Evolutionary conservation across 2,113 vertebrate species (phyloP).

Genomic region (Pelecanoides urinatrix): DNA sequence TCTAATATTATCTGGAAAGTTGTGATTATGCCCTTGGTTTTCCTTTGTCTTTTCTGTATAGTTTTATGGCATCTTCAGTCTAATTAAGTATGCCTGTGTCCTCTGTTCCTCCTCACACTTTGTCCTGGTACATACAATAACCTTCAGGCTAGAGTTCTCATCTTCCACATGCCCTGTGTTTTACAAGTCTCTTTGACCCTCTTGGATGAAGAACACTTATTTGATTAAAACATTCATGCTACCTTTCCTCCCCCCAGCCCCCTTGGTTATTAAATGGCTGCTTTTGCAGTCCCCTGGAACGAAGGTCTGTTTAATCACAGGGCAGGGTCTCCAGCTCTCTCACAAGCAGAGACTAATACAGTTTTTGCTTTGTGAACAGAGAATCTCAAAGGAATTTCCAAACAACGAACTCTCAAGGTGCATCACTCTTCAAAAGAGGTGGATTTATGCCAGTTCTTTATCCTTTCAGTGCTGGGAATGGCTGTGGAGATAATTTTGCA

Average conservation of each 20-base stretch:
- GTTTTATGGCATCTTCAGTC: not conserved
- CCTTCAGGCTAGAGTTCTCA: not conserved
- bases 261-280: not conserved
- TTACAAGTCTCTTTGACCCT: not conserved
- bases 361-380: not conserved
- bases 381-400: not conserved
- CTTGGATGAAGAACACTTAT: not conserved
- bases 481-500: not conserved
- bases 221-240: not conserved
- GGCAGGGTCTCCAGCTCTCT: not conserved
- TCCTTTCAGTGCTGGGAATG: not conserved
- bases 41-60: not conserved
- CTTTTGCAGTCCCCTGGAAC: not conserved
- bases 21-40: not conserved
- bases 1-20: not conserved
- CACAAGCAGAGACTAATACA: not conserved
- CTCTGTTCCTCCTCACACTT: not conserved
- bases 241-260: not conserved
- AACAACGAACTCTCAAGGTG: not conserved
- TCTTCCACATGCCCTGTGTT: not conserved
- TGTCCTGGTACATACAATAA: not conserved
- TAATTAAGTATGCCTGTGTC: not conserved
- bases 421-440: not conserved
- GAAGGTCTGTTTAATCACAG: not conserved
- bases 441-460: not conserved